A percentile compares a stretch with the other conserved stretches of the same genome.
Evolutionary conservation across 2,888 invertebrate species (phyloP).

Genomic region (Thereva unica): DNA sequence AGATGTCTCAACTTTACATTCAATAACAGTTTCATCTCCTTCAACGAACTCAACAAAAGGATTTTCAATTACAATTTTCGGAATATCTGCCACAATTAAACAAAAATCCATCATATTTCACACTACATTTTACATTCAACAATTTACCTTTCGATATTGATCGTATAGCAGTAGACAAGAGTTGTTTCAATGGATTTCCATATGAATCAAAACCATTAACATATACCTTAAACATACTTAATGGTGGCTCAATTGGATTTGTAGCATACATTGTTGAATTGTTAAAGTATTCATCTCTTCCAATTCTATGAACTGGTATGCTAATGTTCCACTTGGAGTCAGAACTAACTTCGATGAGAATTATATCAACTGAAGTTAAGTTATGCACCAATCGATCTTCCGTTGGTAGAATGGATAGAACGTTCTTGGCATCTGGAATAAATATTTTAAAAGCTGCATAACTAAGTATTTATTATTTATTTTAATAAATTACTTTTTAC

Average conservation of each 20-base stretch:
- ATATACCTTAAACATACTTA: conserved; percentile 68
- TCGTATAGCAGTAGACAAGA: conserved; percentile 69
- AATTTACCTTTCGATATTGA: conserved; percentile 44
- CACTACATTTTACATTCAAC: not conserved
- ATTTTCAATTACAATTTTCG: conserved; percentile 59
- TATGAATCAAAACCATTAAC: conserved; percentile 67
- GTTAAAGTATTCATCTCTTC: conserved; percentile 42
- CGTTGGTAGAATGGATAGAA: conserved; percentile 48
- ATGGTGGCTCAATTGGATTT: conserved; percentile 66
- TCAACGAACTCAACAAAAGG: conserved; percentile 50
- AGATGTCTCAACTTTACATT: conserved; percentile 66
- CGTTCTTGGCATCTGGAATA: conserved; percentile 47
- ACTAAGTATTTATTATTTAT: not conserved
- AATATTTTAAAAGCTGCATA: not conserved
- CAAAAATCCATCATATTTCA: conserved; percentile 12
- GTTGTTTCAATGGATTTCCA: conserved; percentile 65
- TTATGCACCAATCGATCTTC: conserved; percentile 46
- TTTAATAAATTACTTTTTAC: conserved; percentile 18
- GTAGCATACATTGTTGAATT: conserved; percentile 59
- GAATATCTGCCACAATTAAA: conserved; percentile 58
- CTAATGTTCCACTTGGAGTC: conserved; percentile 43
- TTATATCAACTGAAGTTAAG: conserved; percentile 47
- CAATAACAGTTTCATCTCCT: conserved; percentile 60
- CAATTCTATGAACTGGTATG: conserved; percentile 42
- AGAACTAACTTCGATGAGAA: conserved; percentile 43